Evolutionary conservation across 2,113 vertebrate species (phyloP), one percentile per base, ranked within the genome.

Genomic region (Euleptes europaea): DNA sequence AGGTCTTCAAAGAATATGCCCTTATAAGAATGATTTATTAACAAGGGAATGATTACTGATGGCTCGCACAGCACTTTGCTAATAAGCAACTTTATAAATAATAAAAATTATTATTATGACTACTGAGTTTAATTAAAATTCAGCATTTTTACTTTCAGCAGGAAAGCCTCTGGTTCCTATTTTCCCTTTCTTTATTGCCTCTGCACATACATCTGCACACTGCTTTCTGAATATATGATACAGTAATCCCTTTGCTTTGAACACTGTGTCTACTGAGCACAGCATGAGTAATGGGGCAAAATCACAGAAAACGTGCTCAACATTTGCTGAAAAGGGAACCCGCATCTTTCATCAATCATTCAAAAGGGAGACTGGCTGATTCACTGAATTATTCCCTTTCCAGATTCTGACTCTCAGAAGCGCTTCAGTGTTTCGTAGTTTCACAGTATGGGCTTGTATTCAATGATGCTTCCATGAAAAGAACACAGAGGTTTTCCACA

Each of bases 11-110:
- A 8, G 13, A 14, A 26, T 67, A 65, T 49, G 79, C 0, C 1
- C 33, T 80, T 35, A 67, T 80, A 71, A 70, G 3, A 1, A 10
- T 0, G 5, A 31, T 9, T 0, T 0, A 2, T 33, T 0, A 65
- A 35, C 14, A 66, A 85, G 54, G 73, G 42, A 72, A 47, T 73
- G 38, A 57, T 78, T 67, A 33, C 23, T 49, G 60, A 2, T 47
- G n/a, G 49, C 38, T 60, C 4, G 19, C 19, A 57, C 21, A 23
- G 21, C 19, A 57, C 17, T 57, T 57, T 57, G 54, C 54, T 57
- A 57, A 57, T 21, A 57, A 63, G 23, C 60, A 7, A 28, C 23
- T 63, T 63, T 63, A 63, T 28, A 63, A 63, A 28, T 63, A 63
- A 63, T 54, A 23, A 63, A 63, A 28, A 63, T 28, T 28, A 63